Conservation (phyloP, 2,113 vertebrate genomes). For the Campylomormyrus numenius region DNA sequence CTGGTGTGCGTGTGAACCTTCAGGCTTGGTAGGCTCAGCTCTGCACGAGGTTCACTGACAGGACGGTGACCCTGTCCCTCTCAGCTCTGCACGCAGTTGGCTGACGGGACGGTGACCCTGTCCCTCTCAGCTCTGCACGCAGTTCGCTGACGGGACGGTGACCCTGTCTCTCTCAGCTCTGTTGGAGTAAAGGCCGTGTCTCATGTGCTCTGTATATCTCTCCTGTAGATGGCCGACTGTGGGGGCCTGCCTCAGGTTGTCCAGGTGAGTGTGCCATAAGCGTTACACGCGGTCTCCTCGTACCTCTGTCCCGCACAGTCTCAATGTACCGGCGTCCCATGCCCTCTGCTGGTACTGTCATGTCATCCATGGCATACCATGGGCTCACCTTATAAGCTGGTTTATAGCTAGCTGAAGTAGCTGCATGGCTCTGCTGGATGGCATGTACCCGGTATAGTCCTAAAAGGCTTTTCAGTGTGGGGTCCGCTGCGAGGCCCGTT, state of each 20-base stretch:
- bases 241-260: conserved; percentile 93
- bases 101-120: not conserved
- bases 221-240: conserved; percentile 88
- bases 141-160: not conserved
- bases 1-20: not conserved
- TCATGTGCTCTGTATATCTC: conserved; percentile 9
- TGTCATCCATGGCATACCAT: not conserved
- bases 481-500: not conserved
- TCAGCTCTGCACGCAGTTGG: not conserved
- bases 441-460: not conserved
- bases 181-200: not conserved
- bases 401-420: not conserved
- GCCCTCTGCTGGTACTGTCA: not conserved
- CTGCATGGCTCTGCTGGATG: not conserved
- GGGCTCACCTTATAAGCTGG: not conserved
- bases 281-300: not conserved
- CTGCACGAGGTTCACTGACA: not conserved
- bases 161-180: not conserved
- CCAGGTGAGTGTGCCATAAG: conserved; percentile 66
- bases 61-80: not conserved
- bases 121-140: not conserved
- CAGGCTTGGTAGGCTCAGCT: not conserved
- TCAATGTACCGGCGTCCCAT: not conserved
- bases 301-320: not conserved
- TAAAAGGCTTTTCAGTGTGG: not conserved